Evolutionary conservation across 64 coral and sea anemone species (phyloP), one percentile per base, ranked within the genome.

Genomic region (Acropora tenuis): DNA sequence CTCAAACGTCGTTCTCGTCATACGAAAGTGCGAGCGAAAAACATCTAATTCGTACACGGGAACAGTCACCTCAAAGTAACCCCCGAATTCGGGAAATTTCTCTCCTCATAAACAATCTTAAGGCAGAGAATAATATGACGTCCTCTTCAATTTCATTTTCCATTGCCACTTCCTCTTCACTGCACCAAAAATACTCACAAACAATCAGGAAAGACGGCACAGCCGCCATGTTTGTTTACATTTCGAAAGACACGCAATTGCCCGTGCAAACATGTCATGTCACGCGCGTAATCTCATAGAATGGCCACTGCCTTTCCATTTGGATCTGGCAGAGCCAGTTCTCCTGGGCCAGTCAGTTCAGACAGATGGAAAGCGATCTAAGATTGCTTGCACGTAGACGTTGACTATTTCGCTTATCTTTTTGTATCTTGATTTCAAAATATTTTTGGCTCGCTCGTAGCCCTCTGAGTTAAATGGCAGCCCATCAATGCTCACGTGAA

Each of bases 11-110:
- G 43, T 87, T 4, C 69, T 69, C 15, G 50, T 75, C 52, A 88
- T 74, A 20, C 50, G 73, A 76, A 88, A 88, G 13, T 77, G 86
- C 48, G 69, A 76, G 7, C 86, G 47, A 59, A 88, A 88, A 41
- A 74, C 86, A 61, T 74, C 47, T 7, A n/a, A 50, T 47, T 75
- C 9, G 41, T 77, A 77, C 1, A 40, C 4, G 0, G 86, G 50
- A 74, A 88, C 50, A 42, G 73, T 88, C 7, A 63, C 73, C 48
- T 88, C 86, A 77, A 88, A 88, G 40, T 76, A 88, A 17, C 30
- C 52, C 3, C 18, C 18, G 8, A 61, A 88, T 88, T 58, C 86
- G 7, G 1, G 72, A 52, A 40, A 88, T 50, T 18, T 55, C 4
- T 9, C 73, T 18, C 50, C 73, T 88, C 48, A 60, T 58, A 41